Evolutionary conservation across 2,797 vertebrate genomes (phyloP).

Genomic region (Carcharodon carcharias): DNA sequence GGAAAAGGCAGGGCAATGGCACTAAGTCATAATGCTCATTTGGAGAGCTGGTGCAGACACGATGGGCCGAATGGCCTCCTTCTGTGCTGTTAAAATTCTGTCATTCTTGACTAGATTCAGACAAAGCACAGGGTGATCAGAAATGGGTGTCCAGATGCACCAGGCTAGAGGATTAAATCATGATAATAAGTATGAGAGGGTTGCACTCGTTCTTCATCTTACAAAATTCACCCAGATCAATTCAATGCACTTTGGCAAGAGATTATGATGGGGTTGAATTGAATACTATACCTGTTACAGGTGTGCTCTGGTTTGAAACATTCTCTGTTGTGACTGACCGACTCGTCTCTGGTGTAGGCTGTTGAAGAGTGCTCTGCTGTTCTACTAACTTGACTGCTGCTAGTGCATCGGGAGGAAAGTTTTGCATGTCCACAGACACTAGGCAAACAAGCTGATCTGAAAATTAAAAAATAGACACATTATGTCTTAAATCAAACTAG

Average conservation of each 20-base stretch:
- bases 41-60: too few species aligned
- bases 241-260: background rate
- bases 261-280: background rate
- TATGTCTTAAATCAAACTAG: background rate
- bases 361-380: conserved; percentile 14
- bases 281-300: conserved; percentile 29
- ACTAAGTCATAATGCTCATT: too few species aligned
- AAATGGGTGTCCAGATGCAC: background rate
- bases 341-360: conserved; percentile 5
- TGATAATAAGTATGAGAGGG: background rate
- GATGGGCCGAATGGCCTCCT: too few species aligned
- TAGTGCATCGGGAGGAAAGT: conserved; percentile 35
- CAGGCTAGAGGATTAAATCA: background rate
- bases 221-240: background rate
- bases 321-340: background rate
- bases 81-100: too few species aligned
- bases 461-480: background rate
- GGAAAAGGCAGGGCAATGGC: too few species aligned
- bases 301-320: conserved; percentile 3
- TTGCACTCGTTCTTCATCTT: background rate
- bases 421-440: conserved; percentile 36
- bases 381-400: conserved; percentile 36
- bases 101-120: background rate
- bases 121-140: background rate
- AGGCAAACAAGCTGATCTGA: conserved; percentile 39